Evolutionary conservation across 2,797 vertebrate genomes (phyloP), one percentile per base, ranked within the genome.

Genomic region (Argyrosomus regius): DNA sequence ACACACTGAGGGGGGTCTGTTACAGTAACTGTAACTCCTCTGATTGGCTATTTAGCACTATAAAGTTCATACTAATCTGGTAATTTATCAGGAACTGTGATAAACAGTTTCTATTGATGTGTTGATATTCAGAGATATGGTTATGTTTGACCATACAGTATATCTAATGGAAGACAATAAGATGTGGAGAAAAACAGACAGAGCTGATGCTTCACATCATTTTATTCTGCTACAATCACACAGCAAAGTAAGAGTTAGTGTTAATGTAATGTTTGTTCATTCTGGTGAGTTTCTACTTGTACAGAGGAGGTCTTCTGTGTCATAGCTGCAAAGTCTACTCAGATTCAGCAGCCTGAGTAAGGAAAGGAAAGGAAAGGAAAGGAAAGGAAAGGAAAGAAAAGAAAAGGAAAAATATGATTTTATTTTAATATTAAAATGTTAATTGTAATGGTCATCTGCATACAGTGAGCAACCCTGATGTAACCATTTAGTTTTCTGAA

Each of bases 221-320:
- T 91, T 91, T 87, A 89, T 87, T 91, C 39, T 52, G 41, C 76
- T 73, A 83, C 22, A 72, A 0, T 72, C 43, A 65, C 83, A 86
- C 81, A 72, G 74, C 82, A 86, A 67, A 68, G 35, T 35, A 35
- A 39, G 35, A 39, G 35, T 39, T 39, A 39, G 2, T 39, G 35
- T 9, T 9, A 52, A 63, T 59, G 28, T 17, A 24, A 11, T 10
- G 13, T 71, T 49, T 24, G 53, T 35, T 49, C 10, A 71, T 7
- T 74, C 45, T 14, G 52, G 22, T 13, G 12, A 35, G 52, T 48
- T 50, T 83, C 61, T 61, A 64, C 59, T 70, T 35, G 10, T 5
- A 31, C 22, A 61, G 41, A 18, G 16, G 41, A 46, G 3, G 12
- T 22, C 59, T 22, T 61, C 9, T 16, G 18, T 26, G 41, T 3